These are phyloP conservation scores for Tetragnatha montana DNA, from an alignment of 2,888 invertebrate genomes.

Conservation along the genomic window DNA sequence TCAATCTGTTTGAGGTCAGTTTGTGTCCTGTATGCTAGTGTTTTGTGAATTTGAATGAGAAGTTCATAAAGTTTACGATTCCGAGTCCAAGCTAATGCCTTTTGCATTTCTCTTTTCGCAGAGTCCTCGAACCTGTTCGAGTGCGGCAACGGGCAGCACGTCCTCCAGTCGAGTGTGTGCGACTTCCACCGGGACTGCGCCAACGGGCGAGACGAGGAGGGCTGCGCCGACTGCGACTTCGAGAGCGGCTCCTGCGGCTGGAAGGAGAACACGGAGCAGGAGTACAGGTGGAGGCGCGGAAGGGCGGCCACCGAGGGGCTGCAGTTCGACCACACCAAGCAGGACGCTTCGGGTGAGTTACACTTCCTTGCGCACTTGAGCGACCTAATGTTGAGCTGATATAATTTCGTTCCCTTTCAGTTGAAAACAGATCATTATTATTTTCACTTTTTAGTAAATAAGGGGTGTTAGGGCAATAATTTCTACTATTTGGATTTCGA, in stretches of 20 bases:
- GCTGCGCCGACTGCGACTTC: slow-evolving; percentile 64
- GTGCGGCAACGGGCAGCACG: slow-evolving; percentile 55
- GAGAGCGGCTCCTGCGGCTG: slow-evolving; percentile 55
- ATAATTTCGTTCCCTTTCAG: no score
- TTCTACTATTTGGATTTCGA: no score
- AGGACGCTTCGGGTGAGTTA: slow-evolving; percentile 41
- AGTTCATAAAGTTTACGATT: no score
- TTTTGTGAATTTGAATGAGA: no score
- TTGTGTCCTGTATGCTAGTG: no score
- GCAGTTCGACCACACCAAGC: slow-evolving; percentile 55
- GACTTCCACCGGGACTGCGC: slow-evolving; percentile 64
- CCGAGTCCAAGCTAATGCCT: no score
- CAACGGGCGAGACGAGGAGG: slow-evolving; percentile 61
- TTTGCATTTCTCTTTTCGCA: background rate
- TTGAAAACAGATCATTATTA: no score
- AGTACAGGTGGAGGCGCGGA: slow-evolving; percentile 38
- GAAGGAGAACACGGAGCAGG: background rate
- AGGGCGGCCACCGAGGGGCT: slow-evolving; percentile 20
- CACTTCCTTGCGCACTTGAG: no score
- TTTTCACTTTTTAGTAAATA: no score
- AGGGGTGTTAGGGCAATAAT: no score
- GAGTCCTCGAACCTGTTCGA: slow-evolving; percentile 55
- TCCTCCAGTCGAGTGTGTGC: slow-evolving; percentile 37
- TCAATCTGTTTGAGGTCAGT: no score
- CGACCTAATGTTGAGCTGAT: no score